Conservation (phyloP, 2,888 invertebrate genomes). For the Chymomyza procnemis region DNA sequence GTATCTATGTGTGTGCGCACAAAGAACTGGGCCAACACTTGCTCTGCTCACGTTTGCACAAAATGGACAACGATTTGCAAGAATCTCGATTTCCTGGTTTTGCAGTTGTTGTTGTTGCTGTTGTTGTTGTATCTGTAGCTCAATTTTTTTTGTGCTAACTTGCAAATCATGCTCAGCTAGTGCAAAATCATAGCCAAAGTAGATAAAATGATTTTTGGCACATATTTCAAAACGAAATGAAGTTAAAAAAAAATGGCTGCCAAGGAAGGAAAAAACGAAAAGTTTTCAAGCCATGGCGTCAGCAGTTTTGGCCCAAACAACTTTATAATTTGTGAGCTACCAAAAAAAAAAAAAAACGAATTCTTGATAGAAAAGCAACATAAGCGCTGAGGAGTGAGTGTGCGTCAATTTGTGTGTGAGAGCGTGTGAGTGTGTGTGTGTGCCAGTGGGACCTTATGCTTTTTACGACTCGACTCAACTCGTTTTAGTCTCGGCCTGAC, state of each 20-base stretch:
- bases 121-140: background rate
- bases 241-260: constrained; percentile 1
- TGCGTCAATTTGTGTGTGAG: no score
- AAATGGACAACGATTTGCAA: constrained; percentile 40
- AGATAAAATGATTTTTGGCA: constrained; percentile 55
- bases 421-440: constrained; percentile 12
- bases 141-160: constrained; percentile 57
- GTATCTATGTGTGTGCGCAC: background rate
- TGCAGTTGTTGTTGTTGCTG: background rate
- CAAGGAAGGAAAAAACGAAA: constrained; percentile 32
- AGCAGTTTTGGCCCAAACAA: constrained; percentile 68
- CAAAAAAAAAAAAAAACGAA: background rate
- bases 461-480: constrained; percentile 63
- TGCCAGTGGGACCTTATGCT: constrained; percentile 42
- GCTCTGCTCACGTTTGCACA: constrained; percentile 57
- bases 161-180: constrained; percentile 70
- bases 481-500: constrained; percentile 46
- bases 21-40: background rate
- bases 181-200: constrained; percentile 64
- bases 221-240: constrained; percentile 27
- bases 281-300: constrained; percentile 53
- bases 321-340: constrained; percentile 62
- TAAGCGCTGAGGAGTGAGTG: constrained; percentile 22
- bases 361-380: no score
- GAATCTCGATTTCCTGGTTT: constrained; percentile 10